Base-by-base conservation (phyloP, 2,888 invertebrate species). In the Pristionchus fissidentatus region DNA sequence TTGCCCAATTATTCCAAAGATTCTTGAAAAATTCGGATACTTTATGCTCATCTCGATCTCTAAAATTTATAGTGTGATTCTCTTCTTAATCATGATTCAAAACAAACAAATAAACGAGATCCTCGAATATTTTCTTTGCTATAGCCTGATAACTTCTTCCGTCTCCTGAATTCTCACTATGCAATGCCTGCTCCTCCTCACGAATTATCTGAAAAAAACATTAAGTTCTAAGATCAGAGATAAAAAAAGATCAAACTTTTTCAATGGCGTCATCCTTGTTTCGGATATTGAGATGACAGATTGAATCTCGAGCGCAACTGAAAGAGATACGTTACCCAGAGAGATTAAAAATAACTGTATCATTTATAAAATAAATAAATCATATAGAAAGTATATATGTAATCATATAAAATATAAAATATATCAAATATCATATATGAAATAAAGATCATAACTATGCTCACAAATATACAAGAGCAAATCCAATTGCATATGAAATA, bases 251-350 rank as follows among this genome's bases (percentile, higher is more conserved):
- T 22, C 38, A 7, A 1, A 70, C 70, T 26, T 70, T 43, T 70
- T 70, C 70, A 32, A 70, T 70, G 41, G 26, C 19, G 8, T 70
- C 70, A 26, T 41, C 41, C 3, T 70, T 26, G 13, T 70, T 70
- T 7, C 70, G 70, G 43, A 70, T 70, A 41, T 70, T 70, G 41
- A 70, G 70, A 41, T 70, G 70, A 26, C 70, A 70, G 70, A 70
- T 70, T 7, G 70, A 70, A 26, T 70, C 41, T 26, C 26, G 41
- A 26, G 26, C n/a, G 26, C 10, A 3, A 43, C 70, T 70, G 43
- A 10, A 66, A n/a, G n/a, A n/a, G n/a, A n/a, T n/a, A 22, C 35
- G 10, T 19, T 19, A n/a, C n/a, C n/a, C n/a, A n/a, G n/a, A n/a
- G n/a, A n/a, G 3, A 32, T 60, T 2, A 3, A 3, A 3, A 29